Evolutionary conservation across 2,888 invertebrate genomes (phyloP).

Genomic region (Catotricha subobsoleta): DNA sequence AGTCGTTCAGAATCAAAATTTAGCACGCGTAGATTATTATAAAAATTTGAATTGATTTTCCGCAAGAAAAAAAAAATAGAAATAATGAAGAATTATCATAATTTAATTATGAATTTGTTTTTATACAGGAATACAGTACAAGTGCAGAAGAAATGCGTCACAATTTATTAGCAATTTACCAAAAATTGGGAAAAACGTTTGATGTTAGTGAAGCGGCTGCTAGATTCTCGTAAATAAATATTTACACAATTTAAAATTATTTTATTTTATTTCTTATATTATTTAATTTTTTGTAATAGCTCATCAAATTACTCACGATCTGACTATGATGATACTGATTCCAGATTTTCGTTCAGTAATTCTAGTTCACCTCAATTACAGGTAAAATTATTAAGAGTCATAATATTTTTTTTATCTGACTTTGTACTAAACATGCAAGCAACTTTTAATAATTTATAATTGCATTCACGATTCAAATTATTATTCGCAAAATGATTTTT

Average conservation of each 20-base stretch:
- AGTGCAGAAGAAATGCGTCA: constrained; percentile 24
- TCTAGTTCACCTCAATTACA: constrained; percentile 53
- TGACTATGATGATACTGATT: constrained; percentile 36
- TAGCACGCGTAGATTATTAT: no score
- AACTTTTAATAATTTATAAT: no score
- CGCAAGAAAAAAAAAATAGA: no score
- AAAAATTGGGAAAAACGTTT: constrained; percentile 27
- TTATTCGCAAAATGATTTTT: background rate
- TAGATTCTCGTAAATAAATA: background rate
- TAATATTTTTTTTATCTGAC: constrained; percentile 8
- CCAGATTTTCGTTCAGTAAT: constrained; percentile 60
- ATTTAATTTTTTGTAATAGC: background rate
- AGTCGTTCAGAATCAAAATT: no score
- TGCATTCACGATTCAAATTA: no score
- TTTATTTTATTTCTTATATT: background rate
- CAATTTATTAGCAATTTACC: constrained; percentile 29
- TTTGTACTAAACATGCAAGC: no score
- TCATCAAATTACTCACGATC: constrained; percentile 15
- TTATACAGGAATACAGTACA: background rate
- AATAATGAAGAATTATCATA: no score
- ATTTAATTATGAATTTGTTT: no score
- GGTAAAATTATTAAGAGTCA: constrained; percentile 23
- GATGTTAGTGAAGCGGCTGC: constrained; percentile 23
- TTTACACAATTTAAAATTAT: background rate
- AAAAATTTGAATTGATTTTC: no score